Base-by-base conservation (phyloP, 1,140 invertebrate genomes). In the Coelopa frigida region DNA sequence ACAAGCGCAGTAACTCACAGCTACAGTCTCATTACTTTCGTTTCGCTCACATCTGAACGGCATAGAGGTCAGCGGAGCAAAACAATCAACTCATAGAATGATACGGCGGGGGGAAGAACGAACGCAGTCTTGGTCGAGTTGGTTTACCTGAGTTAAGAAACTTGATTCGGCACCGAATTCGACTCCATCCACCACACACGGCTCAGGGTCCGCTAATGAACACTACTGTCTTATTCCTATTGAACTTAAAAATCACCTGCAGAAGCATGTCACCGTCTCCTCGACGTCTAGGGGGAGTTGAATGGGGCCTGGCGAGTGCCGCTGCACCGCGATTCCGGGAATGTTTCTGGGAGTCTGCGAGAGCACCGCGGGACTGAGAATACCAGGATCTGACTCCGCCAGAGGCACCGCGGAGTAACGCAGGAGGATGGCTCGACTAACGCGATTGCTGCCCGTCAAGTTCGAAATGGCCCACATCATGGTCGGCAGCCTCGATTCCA, bases 201-300 rank as follows among this genome's bases (percentile, higher is more conserved):
- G n/a, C n/a, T n/a, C n/a, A n/a, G n/a, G n/a, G n/a, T n/a, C n/a
- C n/a, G n/a, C n/a, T n/a, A n/a, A n/a, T n/a, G n/a, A n/a, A n/a
- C n/a, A n/a, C n/a, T 29, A 14, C 39, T 38, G 3, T 46, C 14
- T 15, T 22, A 3, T 37, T 46, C 2, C 22, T 18, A 5, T 26
- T 18, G 22, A 24, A 43, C 38, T 50, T 44, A 6, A 3, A 23
- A n/a, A 52, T 63, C 68, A 83, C 81, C 82, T 81, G 76, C 83
- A 84, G 69, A 84, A 85, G 67, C 82, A 85, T 49, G 80, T 81
- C 62, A 84, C 79, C 17, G 81, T 83, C 63, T 82, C 79, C 68
- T 84, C 82, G 48, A 80, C 72, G 56, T 83, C 81, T 50, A 82
- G 68, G 5, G 78, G 74, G 50, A 77, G 64, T 29, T n/a, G n/a